Base-by-base conservation (phyloP, 2,888 invertebrate species). In the Diachrysia chrysitis region DNA sequence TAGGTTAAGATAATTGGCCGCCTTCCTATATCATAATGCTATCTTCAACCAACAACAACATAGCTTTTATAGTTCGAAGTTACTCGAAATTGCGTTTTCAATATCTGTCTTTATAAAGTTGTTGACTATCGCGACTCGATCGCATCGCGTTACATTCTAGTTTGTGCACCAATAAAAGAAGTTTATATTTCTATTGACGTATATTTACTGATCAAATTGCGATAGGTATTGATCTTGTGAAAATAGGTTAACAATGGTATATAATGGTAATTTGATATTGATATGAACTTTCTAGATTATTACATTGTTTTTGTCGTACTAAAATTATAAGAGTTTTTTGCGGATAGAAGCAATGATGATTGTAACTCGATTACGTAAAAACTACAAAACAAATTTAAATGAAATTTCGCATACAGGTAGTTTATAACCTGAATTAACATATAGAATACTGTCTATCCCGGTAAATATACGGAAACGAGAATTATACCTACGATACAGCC, bases 61-160 rank as follows among this genome's bases (percentile, higher is more conserved):
- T 42, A n/a, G 42, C 53, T 29, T 46, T 29, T 9, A 56, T 9
- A 17, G 14, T 46, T 66, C 51, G 23, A n/a, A 42, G 5, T 42
- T 42, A n/a, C n/a, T 42, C 16, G 42, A 73, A 59, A 71, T 71
- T 66, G 35, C 35, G 55, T 59, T 35, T 35, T 14, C 32, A 73
- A 53, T 73, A 56, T 48, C 57, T 37, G 1, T 32, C 19, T 35
- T 53, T 51, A 19, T 21, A 51, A 51, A 51, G 56, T 56, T 17
- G 17, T 56, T 2, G 17, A 29, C 10, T 16, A 32, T 32, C 17
- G 55, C 17, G 17, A 35, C 17, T 6, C 58, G 12, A 25, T 21
- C 55, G 23, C 37, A 21, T 46, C 29, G 16, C 56, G 67, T 58
- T 46, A 54, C 16, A 46, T 46, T 46, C 21, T 21, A 37, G 35